Percentiles rank a stretch among this genome's conserved stretches.
These are phyloP conservation scores for Scaptomyza tumidula DNA, from an alignment of 2,888 invertebrate species.

Conservation along the genomic window DNA sequence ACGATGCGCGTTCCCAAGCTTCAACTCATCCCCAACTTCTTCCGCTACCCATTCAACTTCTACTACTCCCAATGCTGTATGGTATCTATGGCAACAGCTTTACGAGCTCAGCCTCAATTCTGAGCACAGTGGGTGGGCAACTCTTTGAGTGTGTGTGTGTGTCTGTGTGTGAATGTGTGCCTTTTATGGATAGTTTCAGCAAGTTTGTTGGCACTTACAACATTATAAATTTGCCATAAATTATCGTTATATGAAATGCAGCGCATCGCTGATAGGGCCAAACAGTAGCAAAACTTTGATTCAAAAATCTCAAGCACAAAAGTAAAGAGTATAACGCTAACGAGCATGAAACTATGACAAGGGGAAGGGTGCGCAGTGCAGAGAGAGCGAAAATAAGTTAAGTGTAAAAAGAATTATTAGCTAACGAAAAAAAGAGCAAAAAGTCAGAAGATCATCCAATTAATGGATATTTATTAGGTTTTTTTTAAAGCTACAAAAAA, in stretches of 20 bases:
- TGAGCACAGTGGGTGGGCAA: conserved; percentile 50
- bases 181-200: conserved; percentile 78
- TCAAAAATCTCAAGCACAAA: conserved; percentile 45
- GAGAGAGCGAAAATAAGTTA: neutral
- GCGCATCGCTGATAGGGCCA: conserved; percentile 55
- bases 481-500: no score
- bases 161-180: conserved; percentile 31
- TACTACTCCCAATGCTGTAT: conserved; percentile 19
- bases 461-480: neutral
- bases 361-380: no score
- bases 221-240: conserved; percentile 78
- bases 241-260: conserved; percentile 71
- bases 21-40: neutral
- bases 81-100: conserved; percentile 68
- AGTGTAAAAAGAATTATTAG: neutral
- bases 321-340: conserved; percentile 27
- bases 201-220: conserved; percentile 79
- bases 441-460: neutral
- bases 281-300: conserved; percentile 60
- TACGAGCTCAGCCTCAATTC: conserved; percentile 71
- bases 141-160: conserved; percentile 17
- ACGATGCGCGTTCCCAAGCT: conserved; percentile 12
- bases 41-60: neutral
- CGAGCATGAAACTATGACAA: conserved; percentile 34
- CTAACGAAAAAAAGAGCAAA: neutral